Percentiles rank a stretch among this genome's conserved stretches.
phyloP scores from a whole-genome alignment of 2,113 vertebrate genomes.

The Urocitellus parryii region DNA sequence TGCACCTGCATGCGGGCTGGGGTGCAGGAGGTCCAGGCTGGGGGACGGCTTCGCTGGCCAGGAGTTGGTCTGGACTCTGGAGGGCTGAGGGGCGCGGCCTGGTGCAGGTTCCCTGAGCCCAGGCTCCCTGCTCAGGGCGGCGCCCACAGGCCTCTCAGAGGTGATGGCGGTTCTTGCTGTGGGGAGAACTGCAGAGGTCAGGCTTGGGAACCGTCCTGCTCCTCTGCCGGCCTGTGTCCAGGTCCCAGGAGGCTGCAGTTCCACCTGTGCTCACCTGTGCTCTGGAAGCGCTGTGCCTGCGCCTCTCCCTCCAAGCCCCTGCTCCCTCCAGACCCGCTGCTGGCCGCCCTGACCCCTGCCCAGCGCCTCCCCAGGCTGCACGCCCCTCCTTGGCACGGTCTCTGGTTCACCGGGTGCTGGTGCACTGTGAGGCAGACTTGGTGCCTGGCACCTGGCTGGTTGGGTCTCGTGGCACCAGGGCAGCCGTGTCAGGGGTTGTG shows the following conservation, averaged over 20 bases:
- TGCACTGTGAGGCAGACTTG: no score
- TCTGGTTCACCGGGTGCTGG: no score
- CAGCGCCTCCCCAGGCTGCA: no score
- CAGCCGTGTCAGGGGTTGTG: neutral
- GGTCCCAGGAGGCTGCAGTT: neutral
- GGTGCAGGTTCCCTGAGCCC: no score
- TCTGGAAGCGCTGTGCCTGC: neutral
- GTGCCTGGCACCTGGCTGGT: no score
- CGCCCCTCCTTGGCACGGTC: accelerated
- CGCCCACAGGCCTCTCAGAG: neutral
- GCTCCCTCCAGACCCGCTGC: neutral
- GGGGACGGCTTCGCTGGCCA: neutral
- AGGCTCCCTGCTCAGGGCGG: no score
- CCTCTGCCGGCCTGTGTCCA: neutral
- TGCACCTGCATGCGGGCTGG: no score
- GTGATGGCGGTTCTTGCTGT: neutral
- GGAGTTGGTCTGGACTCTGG: neutral
- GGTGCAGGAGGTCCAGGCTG: neutral
- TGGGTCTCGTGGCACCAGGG: no score
- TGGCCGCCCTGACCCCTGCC: no score
- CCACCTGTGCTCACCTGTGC: neutral
- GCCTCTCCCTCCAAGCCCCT: neutral
- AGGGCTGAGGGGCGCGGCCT: no score
- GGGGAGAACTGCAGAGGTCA: neutral
- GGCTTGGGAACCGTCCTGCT: neutral